Evolutionary conservation across 2,888 invertebrate genomes (phyloP).

Genomic region (Mimas tiliae): DNA sequence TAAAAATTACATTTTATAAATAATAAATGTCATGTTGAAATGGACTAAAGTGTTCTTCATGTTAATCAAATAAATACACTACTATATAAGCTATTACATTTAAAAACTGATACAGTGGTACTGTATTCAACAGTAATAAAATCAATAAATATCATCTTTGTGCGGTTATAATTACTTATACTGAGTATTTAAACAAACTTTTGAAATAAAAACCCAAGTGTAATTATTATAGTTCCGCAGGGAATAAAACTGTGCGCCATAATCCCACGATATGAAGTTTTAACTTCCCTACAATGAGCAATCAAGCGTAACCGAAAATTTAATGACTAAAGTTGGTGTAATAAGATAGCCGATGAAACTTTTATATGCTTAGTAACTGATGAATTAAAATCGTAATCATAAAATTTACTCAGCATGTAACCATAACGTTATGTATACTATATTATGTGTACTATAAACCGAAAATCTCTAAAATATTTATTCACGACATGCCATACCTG

Average conservation of each 20-base stretch:
- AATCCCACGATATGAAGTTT: constrained; percentile 12
- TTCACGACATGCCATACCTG: too few species aligned
- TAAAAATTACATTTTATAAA: too few species aligned
- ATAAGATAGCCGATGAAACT: too few species aligned
- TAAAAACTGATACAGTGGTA: too few species aligned
- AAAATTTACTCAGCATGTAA: background rate
- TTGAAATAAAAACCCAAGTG: background rate
- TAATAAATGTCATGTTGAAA: too few species aligned
- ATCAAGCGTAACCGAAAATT: background rate
- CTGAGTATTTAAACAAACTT: background rate
- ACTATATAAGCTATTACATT: too few species aligned
- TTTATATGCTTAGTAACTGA: background rate
- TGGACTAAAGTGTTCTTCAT: too few species aligned
- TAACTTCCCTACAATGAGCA: background rate
- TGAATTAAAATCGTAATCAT: too few species aligned
- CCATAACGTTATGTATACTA: background rate
- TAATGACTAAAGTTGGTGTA: background rate
- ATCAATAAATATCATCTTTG: background rate
- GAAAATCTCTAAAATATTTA: too few species aligned
- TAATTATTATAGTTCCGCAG: background rate
- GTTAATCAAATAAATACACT: too few species aligned
- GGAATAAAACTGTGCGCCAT: background rate
- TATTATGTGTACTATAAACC: too few species aligned
- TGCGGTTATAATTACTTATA: background rate
- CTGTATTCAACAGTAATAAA: too few species aligned